These are phyloP conservation scores for Eupristina koningsbergeri DNA, from an alignment of 1,140 invertebrate genomes.

Conservation along the genomic window DNA sequence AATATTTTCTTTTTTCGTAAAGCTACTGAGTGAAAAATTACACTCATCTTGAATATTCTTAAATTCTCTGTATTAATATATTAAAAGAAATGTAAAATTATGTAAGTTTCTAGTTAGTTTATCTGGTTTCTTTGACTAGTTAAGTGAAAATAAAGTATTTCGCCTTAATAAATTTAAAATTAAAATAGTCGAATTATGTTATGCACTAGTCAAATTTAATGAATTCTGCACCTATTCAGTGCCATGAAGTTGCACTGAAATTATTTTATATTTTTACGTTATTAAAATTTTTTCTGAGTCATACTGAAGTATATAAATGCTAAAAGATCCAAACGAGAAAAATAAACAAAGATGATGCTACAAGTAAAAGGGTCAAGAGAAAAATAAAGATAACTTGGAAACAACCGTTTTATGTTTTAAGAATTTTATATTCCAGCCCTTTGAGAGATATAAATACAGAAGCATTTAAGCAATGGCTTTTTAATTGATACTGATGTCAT, in stretches of 20 bases:
- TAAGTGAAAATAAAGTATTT: neutral
- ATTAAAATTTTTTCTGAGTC: neutral
- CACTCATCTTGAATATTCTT: neutral
- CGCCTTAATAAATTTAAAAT: neutral
- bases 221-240: neutral
- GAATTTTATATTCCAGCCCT: no score
- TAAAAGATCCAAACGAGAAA: neutral
- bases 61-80: neutral
- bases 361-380: conserved; percentile 6
- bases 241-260: neutral
- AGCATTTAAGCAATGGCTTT: neutral
- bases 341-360: neutral
- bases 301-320: neutral
- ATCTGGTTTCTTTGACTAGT: neutral
- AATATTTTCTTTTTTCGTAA: neutral
- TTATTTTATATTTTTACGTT: neutral
- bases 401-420: no score
- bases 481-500: neutral
- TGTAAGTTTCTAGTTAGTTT: neutral
- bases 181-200: neutral
- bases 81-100: neutral
- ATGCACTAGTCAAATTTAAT: neutral
- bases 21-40: neutral
- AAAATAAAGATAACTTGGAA: conserved; percentile 20
- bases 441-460: neutral